phyloP scores from a whole-genome alignment of 2,113 vertebrate genomes.

The Catagonus wagneri region DNA sequence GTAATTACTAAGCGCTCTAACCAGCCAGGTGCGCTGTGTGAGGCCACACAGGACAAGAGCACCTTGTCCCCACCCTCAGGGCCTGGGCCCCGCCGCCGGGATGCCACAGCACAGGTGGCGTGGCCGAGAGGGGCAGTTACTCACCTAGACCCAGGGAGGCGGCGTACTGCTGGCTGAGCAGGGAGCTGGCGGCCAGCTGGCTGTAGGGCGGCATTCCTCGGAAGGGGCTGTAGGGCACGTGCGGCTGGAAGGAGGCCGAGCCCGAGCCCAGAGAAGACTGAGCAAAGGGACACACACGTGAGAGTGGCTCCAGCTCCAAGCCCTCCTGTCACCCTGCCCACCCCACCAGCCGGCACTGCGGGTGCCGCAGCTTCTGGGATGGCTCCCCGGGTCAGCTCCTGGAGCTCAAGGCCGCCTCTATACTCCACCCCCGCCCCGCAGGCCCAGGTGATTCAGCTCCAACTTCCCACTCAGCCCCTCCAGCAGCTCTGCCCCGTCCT shows the following conservation, averaged over 20 bases:
- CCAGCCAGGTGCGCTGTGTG: fast-evolving
- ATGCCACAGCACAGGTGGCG: neutral
- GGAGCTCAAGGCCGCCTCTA: neutral
- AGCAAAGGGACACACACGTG: constrained; percentile 75
- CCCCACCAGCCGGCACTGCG: neutral
- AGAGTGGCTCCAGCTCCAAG: constrained; percentile 13
- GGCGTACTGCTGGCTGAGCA: constrained; percentile 95
- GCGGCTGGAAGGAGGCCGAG: constrained; percentile 89
- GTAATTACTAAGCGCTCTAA: neutral
- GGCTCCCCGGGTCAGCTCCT: too few relatives aligned
- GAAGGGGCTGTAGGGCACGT: constrained; percentile 93
- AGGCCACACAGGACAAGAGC: fast-evolving
- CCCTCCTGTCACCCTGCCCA: neutral
- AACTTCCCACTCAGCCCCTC: neutral
- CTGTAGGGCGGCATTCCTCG: constrained; percentile 93
- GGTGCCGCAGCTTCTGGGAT: fast-evolving
- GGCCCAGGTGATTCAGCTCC: too few relatives aligned
- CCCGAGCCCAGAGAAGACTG: constrained; percentile 94
- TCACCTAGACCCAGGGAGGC: constrained; percentile 95
- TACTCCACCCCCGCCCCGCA: neutral
- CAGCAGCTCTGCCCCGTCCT: neutral
- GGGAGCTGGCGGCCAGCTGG: constrained; percentile 93
- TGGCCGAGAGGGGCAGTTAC: constrained; percentile 66
- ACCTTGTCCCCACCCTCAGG: neutral
- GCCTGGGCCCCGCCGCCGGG: neutral